A percentile compares a stretch with the other conserved stretches of the same genome.
phyloP scores from a whole-genome alignment of 2,888 invertebrate species.

The Monopis laevigella region DNA sequence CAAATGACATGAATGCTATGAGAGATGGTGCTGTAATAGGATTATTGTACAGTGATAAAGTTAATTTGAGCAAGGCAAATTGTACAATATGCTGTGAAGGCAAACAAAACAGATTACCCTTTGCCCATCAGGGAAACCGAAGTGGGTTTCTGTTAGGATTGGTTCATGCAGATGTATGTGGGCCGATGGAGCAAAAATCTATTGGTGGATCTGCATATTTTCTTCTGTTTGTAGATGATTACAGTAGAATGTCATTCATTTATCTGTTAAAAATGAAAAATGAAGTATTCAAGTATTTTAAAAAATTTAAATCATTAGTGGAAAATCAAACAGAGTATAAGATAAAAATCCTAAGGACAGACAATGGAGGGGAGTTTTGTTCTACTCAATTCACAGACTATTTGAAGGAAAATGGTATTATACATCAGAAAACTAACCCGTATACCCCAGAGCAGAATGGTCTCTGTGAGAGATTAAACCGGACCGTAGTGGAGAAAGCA shows the following conservation, averaged over 20 bases:
- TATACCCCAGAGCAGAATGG: conserved; percentile 12
- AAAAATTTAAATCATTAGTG: conserved; percentile 3
- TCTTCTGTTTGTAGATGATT: conserved; percentile 12
- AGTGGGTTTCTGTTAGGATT: neutral
- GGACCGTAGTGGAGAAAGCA: conserved; percentile 22
- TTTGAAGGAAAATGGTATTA: neutral
- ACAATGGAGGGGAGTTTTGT: conserved; percentile 20
- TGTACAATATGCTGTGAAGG: neutral
- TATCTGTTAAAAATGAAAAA: conserved; percentile 9
- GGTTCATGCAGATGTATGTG: conserved; percentile 13
- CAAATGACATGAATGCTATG: no score
- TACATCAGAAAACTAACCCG: neutral
- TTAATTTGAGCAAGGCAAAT: no score
- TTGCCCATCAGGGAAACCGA: conserved; percentile 1
- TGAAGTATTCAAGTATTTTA: conserved; percentile 10
- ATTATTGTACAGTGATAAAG: no score
- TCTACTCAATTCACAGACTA: conserved; percentile 20
- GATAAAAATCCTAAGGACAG: neutral
- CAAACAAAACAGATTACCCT: conserved; percentile 3
- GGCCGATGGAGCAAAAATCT: conserved; percentile 10
- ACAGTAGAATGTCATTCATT: conserved; percentile 10
- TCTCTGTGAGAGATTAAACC: conserved; percentile 23
- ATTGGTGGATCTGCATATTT: conserved; percentile 12
- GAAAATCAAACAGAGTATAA: neutral
- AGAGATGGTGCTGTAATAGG: no score